Evolutionary conservation across 2,888 invertebrate genomes (phyloP).

Genomic region (Meiosimyza platycephala): DNA sequence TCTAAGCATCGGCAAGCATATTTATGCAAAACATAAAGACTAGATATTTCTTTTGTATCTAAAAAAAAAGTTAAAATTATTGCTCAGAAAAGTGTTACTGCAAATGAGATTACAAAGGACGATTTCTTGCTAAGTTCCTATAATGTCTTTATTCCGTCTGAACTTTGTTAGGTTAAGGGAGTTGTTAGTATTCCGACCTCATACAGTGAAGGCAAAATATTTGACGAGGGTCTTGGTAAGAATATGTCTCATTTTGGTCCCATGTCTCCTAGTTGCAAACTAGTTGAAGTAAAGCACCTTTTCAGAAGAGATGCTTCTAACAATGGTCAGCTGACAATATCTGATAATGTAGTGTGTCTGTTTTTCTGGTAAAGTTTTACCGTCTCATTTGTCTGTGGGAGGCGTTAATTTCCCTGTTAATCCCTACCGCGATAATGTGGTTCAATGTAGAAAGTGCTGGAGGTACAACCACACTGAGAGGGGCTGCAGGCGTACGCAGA

Average conservation of each 20-base stretch:
- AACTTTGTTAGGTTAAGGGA: neutral
- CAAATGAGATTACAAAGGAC: neutral
- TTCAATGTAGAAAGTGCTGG: constrained; percentile 28
- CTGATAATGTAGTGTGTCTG: neutral
- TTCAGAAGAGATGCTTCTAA: neutral
- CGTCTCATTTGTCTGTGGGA: constrained; percentile 14
- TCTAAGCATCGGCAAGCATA: no score
- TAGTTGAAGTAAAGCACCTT: constrained; percentile 3
- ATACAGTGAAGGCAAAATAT: constrained; percentile 11
- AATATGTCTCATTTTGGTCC: neutral
- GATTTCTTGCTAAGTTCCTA: neutral
- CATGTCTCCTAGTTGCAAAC: neutral
- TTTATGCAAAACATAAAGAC: no score
- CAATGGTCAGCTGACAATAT: neutral
- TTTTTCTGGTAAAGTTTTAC: neutral
- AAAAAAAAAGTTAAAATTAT: no score
- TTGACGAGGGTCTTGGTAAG: neutral
- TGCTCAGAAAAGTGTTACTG: neutral
- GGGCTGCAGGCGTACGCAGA: neutral
- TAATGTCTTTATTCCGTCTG: neutral
- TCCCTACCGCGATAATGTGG: neutral
- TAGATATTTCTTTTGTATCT: no score
- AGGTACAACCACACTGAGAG: constrained; percentile 5
- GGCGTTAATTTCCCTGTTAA: constrained; percentile 18
- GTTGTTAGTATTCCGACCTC: neutral